Percentiles rank a stretch among this genome's conserved stretches.
These are phyloP conservation scores for Esperia sulphurella DNA, from an alignment of 2,888 invertebrate species.

Conservation along the genomic window DNA sequence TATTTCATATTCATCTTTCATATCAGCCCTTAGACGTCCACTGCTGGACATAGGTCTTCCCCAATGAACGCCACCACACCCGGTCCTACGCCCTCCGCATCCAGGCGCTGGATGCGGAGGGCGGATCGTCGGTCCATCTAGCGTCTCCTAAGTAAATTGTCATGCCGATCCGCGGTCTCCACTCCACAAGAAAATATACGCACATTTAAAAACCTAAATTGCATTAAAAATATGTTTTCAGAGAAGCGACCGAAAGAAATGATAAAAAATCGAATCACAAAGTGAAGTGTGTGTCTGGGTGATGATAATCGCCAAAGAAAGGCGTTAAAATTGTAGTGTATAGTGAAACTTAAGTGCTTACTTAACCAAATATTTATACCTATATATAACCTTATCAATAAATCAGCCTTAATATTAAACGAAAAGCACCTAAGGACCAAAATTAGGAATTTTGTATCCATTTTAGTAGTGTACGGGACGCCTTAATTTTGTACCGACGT, in stretches of 20 bases:
- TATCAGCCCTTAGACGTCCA: too few relatives aligned
- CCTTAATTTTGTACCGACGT: constrained; percentile 62
- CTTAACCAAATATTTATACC: constrained; percentile 54
- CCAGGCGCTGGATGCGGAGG: too few relatives aligned
- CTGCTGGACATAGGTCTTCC: too few relatives aligned
- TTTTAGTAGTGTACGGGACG: constrained; percentile 53
- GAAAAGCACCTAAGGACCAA: constrained; percentile 71
- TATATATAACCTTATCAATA: constrained; percentile 44
- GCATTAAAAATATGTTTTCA: constrained; percentile 13
- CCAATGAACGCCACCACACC: too few relatives aligned
- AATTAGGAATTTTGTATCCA: constrained; percentile 54
- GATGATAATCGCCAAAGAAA: constrained; percentile 40
- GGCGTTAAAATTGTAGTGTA: constrained; percentile 62
- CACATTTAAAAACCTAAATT: constrained; percentile 15
- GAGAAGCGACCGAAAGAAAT: constrained; percentile 21
- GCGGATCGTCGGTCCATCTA: too few relatives aligned
- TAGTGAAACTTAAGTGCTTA: constrained; percentile 54
- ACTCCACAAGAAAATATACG: constrained; percentile 25
- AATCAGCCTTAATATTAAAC: constrained; percentile 56
- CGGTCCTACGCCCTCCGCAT: too few relatives aligned
- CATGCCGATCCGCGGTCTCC: too few relatives aligned
- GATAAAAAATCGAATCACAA: constrained; percentile 28
- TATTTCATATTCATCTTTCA: too few relatives aligned
- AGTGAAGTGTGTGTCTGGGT: constrained; percentile 43
- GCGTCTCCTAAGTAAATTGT: too few relatives aligned